A percentile compares a stretch with the other conserved stretches of the same genome.
Conservation (phyloP, 2,888 invertebrate species). For the Drosophila subsilvestris region DNA sequence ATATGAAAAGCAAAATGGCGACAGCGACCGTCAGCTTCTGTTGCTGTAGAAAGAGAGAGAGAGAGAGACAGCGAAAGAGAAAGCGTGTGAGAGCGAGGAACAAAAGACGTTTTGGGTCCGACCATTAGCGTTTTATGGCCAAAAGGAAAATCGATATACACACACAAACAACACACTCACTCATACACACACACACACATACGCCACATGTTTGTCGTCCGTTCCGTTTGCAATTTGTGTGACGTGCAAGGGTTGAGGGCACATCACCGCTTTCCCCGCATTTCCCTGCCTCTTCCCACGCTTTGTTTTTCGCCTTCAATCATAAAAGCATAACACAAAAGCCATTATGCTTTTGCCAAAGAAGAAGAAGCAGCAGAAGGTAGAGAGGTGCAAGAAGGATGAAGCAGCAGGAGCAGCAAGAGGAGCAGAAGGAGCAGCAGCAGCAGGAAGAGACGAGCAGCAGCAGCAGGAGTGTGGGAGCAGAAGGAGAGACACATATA, state of each 20-base stretch:
- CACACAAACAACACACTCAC: constrained; percentile 19
- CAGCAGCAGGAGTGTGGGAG: not conserved
- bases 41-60: constrained; percentile 3
- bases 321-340: constrained; percentile 77
- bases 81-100: constrained; percentile 30
- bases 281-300: not conserved
- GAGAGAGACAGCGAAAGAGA: not conserved
- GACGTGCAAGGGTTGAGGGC: constrained; percentile 62
- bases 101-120: constrained; percentile 42
- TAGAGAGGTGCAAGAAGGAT: constrained; percentile 13
- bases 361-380: constrained; percentile 15
- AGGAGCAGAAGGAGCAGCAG: no score
- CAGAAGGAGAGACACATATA: constrained; percentile 3
- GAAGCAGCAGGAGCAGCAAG: no score
- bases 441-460: no score
- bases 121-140: constrained; percentile 73
- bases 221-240: constrained; percentile 38
- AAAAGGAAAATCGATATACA: constrained; percentile 67
- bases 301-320: constrained; percentile 60
- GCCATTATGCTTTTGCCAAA: constrained; percentile 58
- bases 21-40: constrained; percentile 44
- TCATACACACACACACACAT: constrained; percentile 3
- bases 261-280: not conserved
- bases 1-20: constrained; percentile 75
- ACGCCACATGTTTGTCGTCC: constrained; percentile 35